Evolutionary conservation across 1,140 invertebrate genomes (phyloP), one percentile per base, ranked within the genome.

Genomic region (Listronotus oregonensis): DNA sequence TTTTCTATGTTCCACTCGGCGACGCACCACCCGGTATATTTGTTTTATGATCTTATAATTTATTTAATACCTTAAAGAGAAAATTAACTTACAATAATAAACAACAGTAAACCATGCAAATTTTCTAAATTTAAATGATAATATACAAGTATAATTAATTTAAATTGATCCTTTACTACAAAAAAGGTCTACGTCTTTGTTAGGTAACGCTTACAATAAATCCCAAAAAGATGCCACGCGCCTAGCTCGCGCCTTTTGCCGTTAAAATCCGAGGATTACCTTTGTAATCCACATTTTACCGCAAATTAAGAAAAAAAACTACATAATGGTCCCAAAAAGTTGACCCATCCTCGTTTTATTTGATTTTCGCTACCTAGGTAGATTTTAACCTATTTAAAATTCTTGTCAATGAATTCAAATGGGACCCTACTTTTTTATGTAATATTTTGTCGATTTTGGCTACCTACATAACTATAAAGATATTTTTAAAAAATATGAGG

Each of bases 221-320:
- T 27, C 21, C 21, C 21, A 27, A 27, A 51, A 51, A 12, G 18
- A 31, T 32, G 49, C 9, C 49, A 51, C 49, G 49, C 49, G 18
- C 32, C 27, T 12, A 51, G 12, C 49, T 51, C 32, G 49, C 27
- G 49, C 18, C 49, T 51, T 34, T 32, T 51, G 49, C 49, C 49
- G 21, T 51, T 51, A 51, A 51, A 51, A 51, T 51, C 49, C 49
- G 11, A 31, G 39, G 34, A 42, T 42, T 55, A 55, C 18, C 55
- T 21, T 43, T 21, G 12, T 57, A 43, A 57, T 57, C 55, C 55
- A 57, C 39, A 57, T 57, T 57, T 57, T 34, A 44, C 55, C 55
- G 42, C 55, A 57, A 57, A 57, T 27, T 57, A 46, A 57, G 27
- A 57, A 57, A 21, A 57, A 57, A 55, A 39, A 18, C 34, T 40